Conservation (phyloP, 2,113 vertebrate genomes). For the Notarius quadriscutis region DNA sequence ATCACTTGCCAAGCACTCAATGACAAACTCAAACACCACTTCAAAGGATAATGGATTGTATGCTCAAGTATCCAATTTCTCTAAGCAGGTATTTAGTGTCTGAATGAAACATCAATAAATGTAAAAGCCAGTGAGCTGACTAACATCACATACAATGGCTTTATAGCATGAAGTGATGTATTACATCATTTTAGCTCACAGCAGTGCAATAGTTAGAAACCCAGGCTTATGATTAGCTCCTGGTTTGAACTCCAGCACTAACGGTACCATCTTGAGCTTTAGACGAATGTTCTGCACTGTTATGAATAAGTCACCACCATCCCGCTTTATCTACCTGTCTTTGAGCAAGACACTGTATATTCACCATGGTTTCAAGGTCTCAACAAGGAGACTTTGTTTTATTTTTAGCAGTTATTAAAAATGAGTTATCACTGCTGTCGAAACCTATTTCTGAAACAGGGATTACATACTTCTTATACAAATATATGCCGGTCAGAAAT, state of each 20-base stretch:
- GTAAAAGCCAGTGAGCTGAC: neutral
- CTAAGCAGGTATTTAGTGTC: constrained; percentile 1
- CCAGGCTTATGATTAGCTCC: neutral
- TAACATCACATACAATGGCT: neutral
- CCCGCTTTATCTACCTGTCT: neutral
- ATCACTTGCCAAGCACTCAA: constrained; percentile 18
- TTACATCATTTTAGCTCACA: constrained; percentile 16
- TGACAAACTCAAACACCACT: constrained; percentile 36
- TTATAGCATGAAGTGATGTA: neutral
- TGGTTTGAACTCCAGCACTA: neutral
- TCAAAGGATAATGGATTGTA: constrained; percentile 47
- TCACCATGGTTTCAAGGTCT: neutral
- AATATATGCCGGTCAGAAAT: too few relatives aligned
- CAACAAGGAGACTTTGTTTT: neutral
- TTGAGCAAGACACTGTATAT: neutral
- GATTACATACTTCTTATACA: neutral
- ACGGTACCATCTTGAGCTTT: neutral
- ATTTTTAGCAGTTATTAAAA: neutral
- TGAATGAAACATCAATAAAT: constrained; percentile 14
- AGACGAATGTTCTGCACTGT: constrained; percentile 4
- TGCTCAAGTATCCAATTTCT: constrained; percentile 30
- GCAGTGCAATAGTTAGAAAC: neutral
- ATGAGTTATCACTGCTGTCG: neutral
- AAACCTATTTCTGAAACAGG: neutral
- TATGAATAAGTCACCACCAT: constrained; percentile 6